Evolutionary conservation across 2,888 invertebrate genomes (phyloP), one percentile per base, ranked within the genome.

Genomic region (Cyrtodaria siliqua): DNA sequence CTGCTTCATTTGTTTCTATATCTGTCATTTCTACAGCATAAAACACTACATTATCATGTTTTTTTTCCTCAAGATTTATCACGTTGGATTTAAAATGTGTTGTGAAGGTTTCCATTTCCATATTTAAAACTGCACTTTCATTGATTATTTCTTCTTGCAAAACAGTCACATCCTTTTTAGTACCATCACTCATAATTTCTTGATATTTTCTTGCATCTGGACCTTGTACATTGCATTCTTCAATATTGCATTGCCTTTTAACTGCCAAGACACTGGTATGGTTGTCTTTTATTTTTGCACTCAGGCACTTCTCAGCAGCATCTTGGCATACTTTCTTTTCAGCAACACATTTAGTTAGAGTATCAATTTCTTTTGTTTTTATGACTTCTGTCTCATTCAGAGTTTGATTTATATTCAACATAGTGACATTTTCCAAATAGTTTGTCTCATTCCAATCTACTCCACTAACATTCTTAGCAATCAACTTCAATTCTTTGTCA

Each of bases 1-100:
- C 68, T 29, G 69, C 74, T 63, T 74, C 63, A 47, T 53, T 63
- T 24, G 68, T 59, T 69, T 74, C 74, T 47, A 61, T 49, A 29
- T 74, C 63, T 24, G 50, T 50, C 8, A 63, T 38, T 63, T 69
- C 74, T 12, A 63, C 68, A 27, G 63, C 62, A 60, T 68, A 74
- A 38, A 53, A 63, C 3, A 66, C 29, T 20, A 69, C 57, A 38
- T 38, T 57, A 29, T 55, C 55, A 55, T 29, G 55, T n/a, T 26
- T 16, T 27, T 24, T 55, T 26, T n/a, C 49, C 14, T 8, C 49
- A 8, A 14, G 14, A 20, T 14, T 20, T n/a, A 8, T 49, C 8
- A n/a, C 49, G 12, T 9, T 23, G 2, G 49, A 2, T 1, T 18
- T 49, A 49, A n/a, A 9, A 49, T 23, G 18, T 55, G 16, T 14